These are phyloP conservation scores for Cettia cetti DNA, from an alignment of 2,113 vertebrate species.

Conservation along the genomic window DNA sequence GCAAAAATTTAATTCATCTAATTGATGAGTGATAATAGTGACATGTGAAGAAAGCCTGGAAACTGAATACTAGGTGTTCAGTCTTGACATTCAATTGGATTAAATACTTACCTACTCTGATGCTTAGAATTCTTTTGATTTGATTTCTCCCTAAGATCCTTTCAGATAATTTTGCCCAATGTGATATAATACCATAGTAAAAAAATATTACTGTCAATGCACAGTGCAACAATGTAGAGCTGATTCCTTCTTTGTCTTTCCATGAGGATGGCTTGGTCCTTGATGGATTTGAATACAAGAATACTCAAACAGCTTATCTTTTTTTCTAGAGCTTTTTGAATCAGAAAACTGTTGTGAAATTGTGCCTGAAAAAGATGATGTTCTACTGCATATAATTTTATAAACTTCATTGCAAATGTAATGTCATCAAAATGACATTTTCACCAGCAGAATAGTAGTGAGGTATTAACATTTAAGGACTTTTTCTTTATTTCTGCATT, in stretches of 20 bases:
- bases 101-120: neutral
- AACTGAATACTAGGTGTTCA: neutral
- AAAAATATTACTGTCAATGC: neutral
- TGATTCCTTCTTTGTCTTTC: neutral
- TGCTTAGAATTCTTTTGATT: neutral
- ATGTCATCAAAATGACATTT: neutral
- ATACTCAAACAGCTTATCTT: neutral
- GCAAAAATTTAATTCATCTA: neutral
- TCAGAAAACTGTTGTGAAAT: neutral
- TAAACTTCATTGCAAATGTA: neutral
- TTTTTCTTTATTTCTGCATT: neutral
- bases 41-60: neutral
- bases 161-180: neutral
- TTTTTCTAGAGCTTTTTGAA: neutral
- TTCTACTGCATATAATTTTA: constrained; percentile 1
- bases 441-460: neutral
- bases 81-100: neutral
- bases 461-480: neutral
- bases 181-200: neutral
- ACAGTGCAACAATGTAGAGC: neutral
- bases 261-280: neutral
- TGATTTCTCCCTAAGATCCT: neutral
- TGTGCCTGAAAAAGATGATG: neutral
- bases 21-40: neutral
- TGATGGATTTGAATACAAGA: neutral